Conservation (phyloP, 2,888 invertebrate genomes). For the Lapara coniferarum region DNA sequence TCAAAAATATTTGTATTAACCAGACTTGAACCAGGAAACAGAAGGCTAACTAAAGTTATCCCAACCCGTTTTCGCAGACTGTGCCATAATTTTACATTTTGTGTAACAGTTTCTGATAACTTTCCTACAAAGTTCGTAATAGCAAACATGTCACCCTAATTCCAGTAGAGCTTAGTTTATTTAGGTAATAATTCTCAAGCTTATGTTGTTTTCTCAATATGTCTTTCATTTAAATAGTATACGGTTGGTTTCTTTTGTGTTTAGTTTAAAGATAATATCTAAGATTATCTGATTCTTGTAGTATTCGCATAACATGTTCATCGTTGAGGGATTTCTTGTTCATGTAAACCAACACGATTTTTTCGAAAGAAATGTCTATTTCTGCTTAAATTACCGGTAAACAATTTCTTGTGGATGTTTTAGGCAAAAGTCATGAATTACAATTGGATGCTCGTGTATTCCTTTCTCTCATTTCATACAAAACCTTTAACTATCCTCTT, state of each 20-base stretch:
- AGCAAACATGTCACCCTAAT: not conserved
- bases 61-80: not conserved
- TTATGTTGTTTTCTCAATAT: not conserved
- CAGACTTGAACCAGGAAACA: not conserved
- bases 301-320: too few species aligned
- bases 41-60: not conserved
- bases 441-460: too few species aligned
- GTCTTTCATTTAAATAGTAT: not conserved
- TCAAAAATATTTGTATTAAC: not conserved
- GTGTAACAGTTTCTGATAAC: slow-evolving; percentile 7
- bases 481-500: too few species aligned
- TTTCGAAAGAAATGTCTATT: too few species aligned
- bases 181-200: not conserved
- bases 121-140: slow-evolving; percentile 1
- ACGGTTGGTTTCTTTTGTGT: not conserved
- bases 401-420: too few species aligned
- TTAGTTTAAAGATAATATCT: not conserved
- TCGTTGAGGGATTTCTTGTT: too few species aligned
- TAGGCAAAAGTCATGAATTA: too few species aligned
- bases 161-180: not conserved
- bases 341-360: too few species aligned
- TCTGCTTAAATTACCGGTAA: too few species aligned
- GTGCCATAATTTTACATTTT: not conserved
- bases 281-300: not conserved
- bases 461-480: too few species aligned